Evolutionary conservation across 2,797 vertebrate species (phyloP).

Genomic region (Poeciliopsis presidionis): DNA sequence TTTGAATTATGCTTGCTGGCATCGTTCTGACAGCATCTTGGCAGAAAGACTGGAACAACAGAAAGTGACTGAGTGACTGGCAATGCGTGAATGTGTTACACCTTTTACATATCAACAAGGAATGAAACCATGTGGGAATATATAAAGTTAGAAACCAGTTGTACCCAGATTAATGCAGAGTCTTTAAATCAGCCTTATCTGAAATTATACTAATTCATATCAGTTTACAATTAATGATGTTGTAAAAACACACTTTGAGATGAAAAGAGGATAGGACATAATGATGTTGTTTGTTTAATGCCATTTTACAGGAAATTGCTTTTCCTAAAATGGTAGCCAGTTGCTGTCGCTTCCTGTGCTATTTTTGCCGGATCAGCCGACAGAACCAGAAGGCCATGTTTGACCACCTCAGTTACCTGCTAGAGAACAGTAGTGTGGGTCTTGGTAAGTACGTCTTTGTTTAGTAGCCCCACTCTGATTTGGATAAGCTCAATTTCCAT

Average conservation of each 20-base stretch:
- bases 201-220: neutral
- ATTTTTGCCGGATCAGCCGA: conserved; percentile 98
- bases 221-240: neutral
- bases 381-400: conserved; percentile 99
- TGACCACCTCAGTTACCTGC: conserved; percentile 96
- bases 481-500: neutral
- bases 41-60: conserved; percentile 31
- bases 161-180: conserved; percentile 12
- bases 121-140: conserved; percentile 15
- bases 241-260: neutral
- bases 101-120: conserved; percentile 57
- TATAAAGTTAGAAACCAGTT: conserved; percentile 35
- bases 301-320: conserved; percentile 86
- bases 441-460: conserved; percentile 82
- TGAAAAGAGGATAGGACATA: neutral
- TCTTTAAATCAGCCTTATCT: conserved; percentile 10
- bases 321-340: conserved; percentile 99
- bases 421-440: conserved; percentile 98
- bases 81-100: conserved; percentile 38
- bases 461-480: neutral
- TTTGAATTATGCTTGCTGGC: conserved; percentile 23
- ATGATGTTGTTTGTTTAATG: conserved; percentile 29
- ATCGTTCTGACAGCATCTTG: conserved; percentile 18
- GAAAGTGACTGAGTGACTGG: conserved; percentile 17
- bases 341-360: conserved; percentile 97